Evolutionary conservation across 2,797 vertebrate species (phyloP), one percentile per base, ranked within the genome.

Genomic region (Lepilemur septentrionalis): DNA sequence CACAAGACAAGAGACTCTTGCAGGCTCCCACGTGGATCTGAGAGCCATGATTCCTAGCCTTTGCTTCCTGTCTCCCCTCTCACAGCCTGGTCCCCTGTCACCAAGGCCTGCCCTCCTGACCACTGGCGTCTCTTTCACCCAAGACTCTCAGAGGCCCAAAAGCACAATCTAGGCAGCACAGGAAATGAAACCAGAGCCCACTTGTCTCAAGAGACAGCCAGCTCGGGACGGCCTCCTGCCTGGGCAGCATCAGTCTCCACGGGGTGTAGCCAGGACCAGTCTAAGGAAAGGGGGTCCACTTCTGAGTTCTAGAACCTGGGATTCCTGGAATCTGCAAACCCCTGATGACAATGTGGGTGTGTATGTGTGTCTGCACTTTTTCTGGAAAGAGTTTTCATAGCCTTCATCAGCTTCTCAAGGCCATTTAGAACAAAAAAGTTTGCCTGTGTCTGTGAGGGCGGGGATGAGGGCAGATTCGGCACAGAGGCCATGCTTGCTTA

Each of bases 391-490:
- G 28, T 85, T 79, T 76, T 43, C 32, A 15, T 28, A 38, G 25
- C 5, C 35, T 70, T 38, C 22, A 20, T 80, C 52, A 2, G 7
- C 10, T 79, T 89, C 32, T 72, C 72, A 61, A 82, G 67, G 43
- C 17, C 25, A 32, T 61, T 57, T 52, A 67, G 35, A 75, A 35
- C 17, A 35, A 82, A 59, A 80, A 57, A 59, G 4, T 4, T 14
- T 63, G 6, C 30, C n/a, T 13, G 0, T 13, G 0, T 48, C n/a
- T 48, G 0, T 0, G 22, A 67, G 35, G 46, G 22, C 14, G 2
- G 67, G 6, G 7, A 15, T 11, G 65, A 93, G 23, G 32, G 55
- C 14, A 41, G 55, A 32, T 12, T 18, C 17, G 4, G 9, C 46
- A 6, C 1, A 22, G 46, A 57, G 48, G 7, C 43, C 22, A 14